Conservation (phyloP, 2,888 invertebrate species). For the Hirtodrosophila cameraria region DNA sequence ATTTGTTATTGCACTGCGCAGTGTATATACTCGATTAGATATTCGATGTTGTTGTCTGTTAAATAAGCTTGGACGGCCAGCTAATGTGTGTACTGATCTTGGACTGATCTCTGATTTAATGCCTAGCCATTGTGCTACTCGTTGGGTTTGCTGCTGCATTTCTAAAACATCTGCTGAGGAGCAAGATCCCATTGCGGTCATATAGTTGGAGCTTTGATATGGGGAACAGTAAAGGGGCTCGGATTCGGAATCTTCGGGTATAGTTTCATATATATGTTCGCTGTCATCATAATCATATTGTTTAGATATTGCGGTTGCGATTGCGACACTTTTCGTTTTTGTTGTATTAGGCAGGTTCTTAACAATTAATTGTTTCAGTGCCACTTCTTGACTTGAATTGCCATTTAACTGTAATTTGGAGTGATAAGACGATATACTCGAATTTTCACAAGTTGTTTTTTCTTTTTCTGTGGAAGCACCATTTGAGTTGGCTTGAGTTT, state of each 20-base stretch:
- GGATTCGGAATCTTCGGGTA: slow-evolving; percentile 86
- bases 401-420: slow-evolving; percentile 16
- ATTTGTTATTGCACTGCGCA: slow-evolving; percentile 72
- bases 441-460: slow-evolving; percentile 1
- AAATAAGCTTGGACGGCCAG: slow-evolving; percentile 21
- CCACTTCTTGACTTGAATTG: background rate
- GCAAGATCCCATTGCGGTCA: slow-evolving; percentile 65
- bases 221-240: slow-evolving; percentile 88
- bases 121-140: slow-evolving; percentile 82
- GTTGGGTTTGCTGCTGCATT: slow-evolving; percentile 76
- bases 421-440: slow-evolving; percentile 1
- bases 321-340: background rate
- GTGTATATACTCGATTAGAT: slow-evolving; percentile 59
- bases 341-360: slow-evolving; percentile 5
- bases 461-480: background rate
- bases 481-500: background rate
- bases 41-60: slow-evolving; percentile 35
- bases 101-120: slow-evolving; percentile 63
- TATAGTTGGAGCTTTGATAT: slow-evolving; percentile 84
- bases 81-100: slow-evolving; percentile 42
- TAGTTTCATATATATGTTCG: slow-evolving; percentile 88
- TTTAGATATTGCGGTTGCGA: slow-evolving; percentile 2
- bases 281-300: slow-evolving; percentile 84
- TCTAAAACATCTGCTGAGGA: slow-evolving; percentile 59
- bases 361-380: slow-evolving; percentile 2